phyloP scores from a whole-genome alignment of 2,113 vertebrate genomes.

The Rostratula benghalensis region DNA sequence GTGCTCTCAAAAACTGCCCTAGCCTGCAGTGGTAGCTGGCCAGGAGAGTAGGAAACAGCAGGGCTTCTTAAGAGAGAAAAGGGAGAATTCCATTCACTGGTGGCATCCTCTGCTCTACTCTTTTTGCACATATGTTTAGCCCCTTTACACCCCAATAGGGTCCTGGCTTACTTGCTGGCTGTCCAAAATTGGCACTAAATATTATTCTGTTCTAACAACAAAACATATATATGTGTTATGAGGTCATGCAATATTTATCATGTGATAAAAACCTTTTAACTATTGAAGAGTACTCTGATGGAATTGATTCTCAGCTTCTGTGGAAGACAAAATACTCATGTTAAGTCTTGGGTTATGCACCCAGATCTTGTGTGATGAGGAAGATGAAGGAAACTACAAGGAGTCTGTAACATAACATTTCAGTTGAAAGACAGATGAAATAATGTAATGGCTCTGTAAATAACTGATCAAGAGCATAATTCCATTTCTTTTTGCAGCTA shows the following conservation, averaged over 20 bases:
- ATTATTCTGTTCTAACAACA: neutral
- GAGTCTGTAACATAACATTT: neutral
- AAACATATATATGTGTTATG: neutral
- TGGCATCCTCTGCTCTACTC: neutral
- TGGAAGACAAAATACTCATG: neutral
- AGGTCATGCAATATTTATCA: neutral
- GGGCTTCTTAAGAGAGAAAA: neutral
- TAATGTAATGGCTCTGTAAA: neutral
- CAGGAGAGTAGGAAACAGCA: neutral
- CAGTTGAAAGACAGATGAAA: neutral
- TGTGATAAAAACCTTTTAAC: fast-evolving
- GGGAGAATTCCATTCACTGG: neutral
- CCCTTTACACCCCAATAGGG: neutral
- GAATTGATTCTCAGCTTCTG: neutral
- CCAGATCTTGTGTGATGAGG: neutral
- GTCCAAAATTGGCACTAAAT: neutral
- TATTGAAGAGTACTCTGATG: neutral
- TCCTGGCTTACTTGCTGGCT: neutral
- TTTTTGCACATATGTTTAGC: neutral
- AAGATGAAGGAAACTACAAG: neutral
- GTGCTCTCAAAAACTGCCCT: no score
- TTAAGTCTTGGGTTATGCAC: neutral
- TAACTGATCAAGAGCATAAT: neutral
- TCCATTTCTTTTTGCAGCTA: neutral
- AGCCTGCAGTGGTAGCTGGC: neutral